These are phyloP conservation scores for Spongia lamella DNA, from an alignment of 37 sponge, comb jelly and placozoan genomes.

Conservation along the genomic window DNA sequence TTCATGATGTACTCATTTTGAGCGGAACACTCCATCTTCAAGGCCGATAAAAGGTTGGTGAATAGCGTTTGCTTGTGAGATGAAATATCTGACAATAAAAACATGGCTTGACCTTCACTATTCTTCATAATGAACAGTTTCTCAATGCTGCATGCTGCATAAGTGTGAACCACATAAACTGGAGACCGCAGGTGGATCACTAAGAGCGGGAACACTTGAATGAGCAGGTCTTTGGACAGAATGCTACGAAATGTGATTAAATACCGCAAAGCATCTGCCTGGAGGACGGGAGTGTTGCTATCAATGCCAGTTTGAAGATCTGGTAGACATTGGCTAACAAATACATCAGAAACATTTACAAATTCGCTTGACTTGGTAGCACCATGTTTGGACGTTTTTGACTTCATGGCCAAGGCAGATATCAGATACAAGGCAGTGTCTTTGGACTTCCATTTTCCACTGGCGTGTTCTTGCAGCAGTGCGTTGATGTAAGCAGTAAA, in stretches of 20 bases:
- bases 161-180: constrained; percentile 90
- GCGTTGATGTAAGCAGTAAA: constrained; percentile 70
- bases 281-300: constrained; percentile 71
- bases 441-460: constrained; percentile 86
- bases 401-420: constrained; percentile 85
- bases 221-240: constrained; percentile 73
- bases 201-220: constrained; percentile 68
- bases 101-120: constrained; percentile 19
- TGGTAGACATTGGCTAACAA: constrained; percentile 69
- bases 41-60: constrained; percentile 64
- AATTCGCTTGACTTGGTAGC: constrained; percentile 89
- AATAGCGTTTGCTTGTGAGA: constrained; percentile 68
- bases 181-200: constrained; percentile 52
- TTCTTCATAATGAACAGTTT: constrained; percentile 74
- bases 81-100: constrained; percentile 50
- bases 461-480: constrained; percentile 70
- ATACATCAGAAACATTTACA: constrained; percentile 89
- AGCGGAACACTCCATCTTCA: constrained; percentile 72
- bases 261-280: constrained; percentile 89
- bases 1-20: constrained; percentile 97
- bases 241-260: constrained; percentile 88
- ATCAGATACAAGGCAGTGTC: constrained; percentile 93
- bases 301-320: constrained; percentile 72
- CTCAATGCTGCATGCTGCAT: constrained; percentile 94
- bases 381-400: constrained; percentile 90